A percentile compares a stretch with the other conserved stretches of the same genome.
phyloP scores from a whole-genome alignment of 2,888 invertebrate species.

The Andrena trimmerana region DNA sequence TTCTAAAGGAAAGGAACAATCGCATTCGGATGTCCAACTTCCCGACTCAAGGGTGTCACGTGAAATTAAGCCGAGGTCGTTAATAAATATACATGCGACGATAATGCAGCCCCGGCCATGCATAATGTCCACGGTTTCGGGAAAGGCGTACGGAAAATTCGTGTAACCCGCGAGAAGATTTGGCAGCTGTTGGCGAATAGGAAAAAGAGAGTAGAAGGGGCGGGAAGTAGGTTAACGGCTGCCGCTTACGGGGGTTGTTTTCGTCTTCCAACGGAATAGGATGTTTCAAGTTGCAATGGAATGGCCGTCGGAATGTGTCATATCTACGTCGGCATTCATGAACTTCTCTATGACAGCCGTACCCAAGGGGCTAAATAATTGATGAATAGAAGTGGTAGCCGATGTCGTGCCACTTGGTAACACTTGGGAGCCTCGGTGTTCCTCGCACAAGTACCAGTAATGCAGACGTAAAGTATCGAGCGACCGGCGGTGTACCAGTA shows the following conservation, averaged over 20 bases:
- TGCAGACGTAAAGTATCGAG: conserved; percentile 42
- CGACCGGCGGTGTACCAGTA: conserved; percentile 8
- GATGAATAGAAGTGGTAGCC: conserved; percentile 68
- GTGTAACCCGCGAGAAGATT: conserved; percentile 39
- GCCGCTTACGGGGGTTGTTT: conserved; percentile 45
- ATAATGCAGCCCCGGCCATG: conserved; percentile 15
- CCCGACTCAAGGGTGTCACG: background rate
- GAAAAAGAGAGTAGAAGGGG: conserved; percentile 23
- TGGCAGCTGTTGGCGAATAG: conserved; percentile 52
- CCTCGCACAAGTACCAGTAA: conserved; percentile 41
- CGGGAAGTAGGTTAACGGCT: conserved; percentile 58
- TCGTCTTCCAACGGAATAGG: conserved; percentile 36
- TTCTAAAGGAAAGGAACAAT: background rate
- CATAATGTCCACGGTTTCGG: conserved; percentile 14
- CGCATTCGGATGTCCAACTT: background rate
- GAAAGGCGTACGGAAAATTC: conserved; percentile 26
- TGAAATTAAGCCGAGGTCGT: background rate
- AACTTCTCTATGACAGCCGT: conserved; percentile 50
- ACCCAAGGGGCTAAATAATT: conserved; percentile 69
- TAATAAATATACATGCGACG: conserved; percentile 26
- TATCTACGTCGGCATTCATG: conserved; percentile 55
- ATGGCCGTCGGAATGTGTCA: conserved; percentile 51
- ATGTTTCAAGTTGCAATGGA: conserved; percentile 21
- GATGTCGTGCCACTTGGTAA: conserved; percentile 58
- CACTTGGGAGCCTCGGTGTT: conserved; percentile 42